Evolutionary conservation across 2,888 invertebrate genomes (phyloP), one percentile per base, ranked within the genome.

Genomic region (Esperia sulphurella): DNA sequence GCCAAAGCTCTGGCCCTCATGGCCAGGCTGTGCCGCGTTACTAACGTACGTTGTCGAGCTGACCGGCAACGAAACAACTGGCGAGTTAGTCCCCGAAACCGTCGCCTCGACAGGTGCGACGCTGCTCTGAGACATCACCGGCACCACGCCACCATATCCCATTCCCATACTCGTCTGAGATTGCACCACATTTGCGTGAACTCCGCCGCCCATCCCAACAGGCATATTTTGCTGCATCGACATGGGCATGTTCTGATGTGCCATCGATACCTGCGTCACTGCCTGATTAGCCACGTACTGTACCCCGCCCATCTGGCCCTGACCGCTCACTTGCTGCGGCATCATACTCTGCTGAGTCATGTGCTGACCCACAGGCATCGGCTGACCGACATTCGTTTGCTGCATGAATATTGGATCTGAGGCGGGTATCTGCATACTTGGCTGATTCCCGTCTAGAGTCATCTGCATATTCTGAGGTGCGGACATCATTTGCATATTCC

Each of bases 401-500:
- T 90, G 90, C 86, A 90, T 88, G 71, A 74, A 90, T 68, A 90
- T 90, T 50, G 86, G 83, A 71, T 90, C 90, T 71, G 90, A 81
- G 73, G 86, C 78, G 65, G 90, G 89, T 78, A 90, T 88, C 79
- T 90, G 90, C 89, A 90, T 89, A 69, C 82, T 85, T 28, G 86
- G 78, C 80, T 90, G 90, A 83, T 89, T 90, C 74, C 81, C 84
- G 75, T 90, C 90, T 68, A 90, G 79, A 71, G 89, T 81, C 86
- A 90, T 88, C 72, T 90, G 90, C 81, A 90, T 88, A 75, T 87
- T 90, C 72, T 90, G 90, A 41, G 87, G 81, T 28, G 89, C 72
- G 48, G 90, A 72, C 83, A 92, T 91, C 79, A 92, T 87, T 61
- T 92, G 91, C 58, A 92, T 90, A 59, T 91, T 88, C 50, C 90